Evolutionary conservation across 2,888 invertebrate species (phyloP).

Genomic region (Cordylochernes scorpioides): DNA sequence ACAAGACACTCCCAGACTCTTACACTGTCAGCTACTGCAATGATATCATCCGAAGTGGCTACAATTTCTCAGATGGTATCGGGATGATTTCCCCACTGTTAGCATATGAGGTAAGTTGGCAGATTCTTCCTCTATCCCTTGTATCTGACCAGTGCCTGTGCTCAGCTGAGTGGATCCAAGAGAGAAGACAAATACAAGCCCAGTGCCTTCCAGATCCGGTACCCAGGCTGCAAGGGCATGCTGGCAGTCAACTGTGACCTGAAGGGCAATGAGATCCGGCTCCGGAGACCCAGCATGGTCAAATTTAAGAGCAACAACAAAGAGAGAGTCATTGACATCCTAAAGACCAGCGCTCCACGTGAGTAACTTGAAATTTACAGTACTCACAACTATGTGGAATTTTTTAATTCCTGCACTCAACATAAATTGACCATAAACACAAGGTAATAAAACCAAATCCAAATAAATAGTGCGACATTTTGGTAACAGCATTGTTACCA

Average conservation of each 20-base stretch:
- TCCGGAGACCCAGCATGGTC: conserved; percentile 14
- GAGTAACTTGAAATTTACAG: conserved; percentile 3
- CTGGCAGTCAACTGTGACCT: conserved; percentile 10
- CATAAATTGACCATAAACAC: too few relatives aligned
- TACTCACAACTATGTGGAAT: background rate
- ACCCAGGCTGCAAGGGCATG: conserved; percentile 16
- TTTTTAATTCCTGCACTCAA: too few relatives aligned
- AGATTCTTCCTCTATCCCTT: too few relatives aligned
- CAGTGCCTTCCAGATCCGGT: conserved; percentile 15
- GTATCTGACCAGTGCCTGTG: too few relatives aligned
- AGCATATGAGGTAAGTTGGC: conserved; percentile 8
- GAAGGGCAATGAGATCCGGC: conserved; percentile 5
- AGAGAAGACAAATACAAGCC: too few relatives aligned
- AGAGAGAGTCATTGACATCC: conserved; percentile 15
- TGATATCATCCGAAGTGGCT: conserved; percentile 5
- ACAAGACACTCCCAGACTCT: conserved; percentile 7
- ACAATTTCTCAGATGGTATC: conserved; percentile 14
- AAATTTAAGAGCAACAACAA: conserved; percentile 14
- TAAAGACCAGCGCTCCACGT: conserved; percentile 16
- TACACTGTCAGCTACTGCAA: conserved; percentile 1
- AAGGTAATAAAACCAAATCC: too few relatives aligned
- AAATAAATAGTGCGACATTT: too few relatives aligned
- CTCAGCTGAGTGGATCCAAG: too few relatives aligned
- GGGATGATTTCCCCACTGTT: conserved; percentile 10
- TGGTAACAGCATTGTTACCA: too few relatives aligned